phyloP scores from a whole-genome alignment of 53 echinoderm and acorn worm genomes.

The Antedon mediterranea region DNA sequence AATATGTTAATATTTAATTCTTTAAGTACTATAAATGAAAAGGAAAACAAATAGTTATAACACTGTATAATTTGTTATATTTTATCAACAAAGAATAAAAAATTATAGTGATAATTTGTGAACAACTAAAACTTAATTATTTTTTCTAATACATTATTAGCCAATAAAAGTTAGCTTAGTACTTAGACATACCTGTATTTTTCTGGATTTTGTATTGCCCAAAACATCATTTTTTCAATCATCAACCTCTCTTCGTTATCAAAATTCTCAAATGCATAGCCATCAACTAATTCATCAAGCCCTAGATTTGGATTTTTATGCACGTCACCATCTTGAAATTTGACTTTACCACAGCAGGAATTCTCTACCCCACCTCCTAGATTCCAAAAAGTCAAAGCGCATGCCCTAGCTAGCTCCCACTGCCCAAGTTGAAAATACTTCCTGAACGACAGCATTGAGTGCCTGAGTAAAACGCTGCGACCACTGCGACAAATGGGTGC shows the following conservation, averaged over 20 bases:
- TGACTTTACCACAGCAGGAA: not conserved
- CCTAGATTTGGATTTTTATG: conserved; percentile 8
- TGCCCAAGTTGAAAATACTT: conserved; percentile 90
- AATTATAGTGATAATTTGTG: too few species aligned
- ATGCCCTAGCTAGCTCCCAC: conserved; percentile 89
- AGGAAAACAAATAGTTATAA: not conserved
- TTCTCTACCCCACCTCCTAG: not conserved
- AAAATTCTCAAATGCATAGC: conserved; percentile 53
- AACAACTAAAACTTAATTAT: too few species aligned
- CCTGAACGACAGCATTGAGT: conserved; percentile 42
- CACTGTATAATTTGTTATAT: too few species aligned
- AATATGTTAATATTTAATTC: not conserved
- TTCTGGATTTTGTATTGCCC: not conserved
- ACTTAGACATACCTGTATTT: not conserved
- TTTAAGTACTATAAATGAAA: conserved; percentile 3
- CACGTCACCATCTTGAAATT: not conserved
- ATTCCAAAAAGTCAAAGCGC: conserved; percentile 26
- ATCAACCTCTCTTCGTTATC: not conserved
- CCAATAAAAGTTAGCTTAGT: too few species aligned
- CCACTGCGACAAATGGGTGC: not conserved
- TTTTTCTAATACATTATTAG: too few species aligned
- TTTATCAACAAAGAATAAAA: too few species aligned
- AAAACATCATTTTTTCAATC: not conserved
- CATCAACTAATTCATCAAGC: conserved; percentile 39
- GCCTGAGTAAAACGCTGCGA: not conserved